Conservation (phyloP, 2,113 vertebrate species). For the Pantherophis guttatus region DNA sequence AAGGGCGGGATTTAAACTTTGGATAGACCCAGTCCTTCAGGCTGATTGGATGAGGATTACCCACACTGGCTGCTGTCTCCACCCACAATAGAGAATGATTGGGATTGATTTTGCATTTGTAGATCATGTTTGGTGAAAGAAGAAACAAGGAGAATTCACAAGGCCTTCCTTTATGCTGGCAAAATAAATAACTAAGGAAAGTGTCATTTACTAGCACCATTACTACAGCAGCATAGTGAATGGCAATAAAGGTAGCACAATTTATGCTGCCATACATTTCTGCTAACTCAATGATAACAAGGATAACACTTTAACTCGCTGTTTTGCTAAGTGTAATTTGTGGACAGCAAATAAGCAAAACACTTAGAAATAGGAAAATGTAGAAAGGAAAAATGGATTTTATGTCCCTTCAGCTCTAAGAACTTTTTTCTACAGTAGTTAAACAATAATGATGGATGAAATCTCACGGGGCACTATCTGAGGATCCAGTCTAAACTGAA, state of each 20-base stretch:
- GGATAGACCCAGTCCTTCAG: no score
- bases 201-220: not conserved
- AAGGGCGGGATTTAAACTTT: no score
- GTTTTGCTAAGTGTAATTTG: not conserved
- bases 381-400: not conserved
- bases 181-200: not conserved
- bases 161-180: not conserved
- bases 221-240: not conserved
- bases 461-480: not conserved
- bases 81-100: no score
- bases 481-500: not conserved
- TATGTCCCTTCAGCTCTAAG: not conserved
- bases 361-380: not conserved
- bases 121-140: not conserved
- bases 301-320: not conserved
- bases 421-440: not conserved
- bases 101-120: not conserved
- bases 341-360: not conserved
- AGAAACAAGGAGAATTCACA: not conserved
- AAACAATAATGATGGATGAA: not conserved
- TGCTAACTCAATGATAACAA: not conserved
- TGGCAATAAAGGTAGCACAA: not conserved
- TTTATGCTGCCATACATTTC: not conserved
- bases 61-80: no score
- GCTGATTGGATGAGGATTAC: no score